Base-by-base conservation (phyloP, 2,113 vertebrate genomes). In the Phylloscopus trochiloides region DNA sequence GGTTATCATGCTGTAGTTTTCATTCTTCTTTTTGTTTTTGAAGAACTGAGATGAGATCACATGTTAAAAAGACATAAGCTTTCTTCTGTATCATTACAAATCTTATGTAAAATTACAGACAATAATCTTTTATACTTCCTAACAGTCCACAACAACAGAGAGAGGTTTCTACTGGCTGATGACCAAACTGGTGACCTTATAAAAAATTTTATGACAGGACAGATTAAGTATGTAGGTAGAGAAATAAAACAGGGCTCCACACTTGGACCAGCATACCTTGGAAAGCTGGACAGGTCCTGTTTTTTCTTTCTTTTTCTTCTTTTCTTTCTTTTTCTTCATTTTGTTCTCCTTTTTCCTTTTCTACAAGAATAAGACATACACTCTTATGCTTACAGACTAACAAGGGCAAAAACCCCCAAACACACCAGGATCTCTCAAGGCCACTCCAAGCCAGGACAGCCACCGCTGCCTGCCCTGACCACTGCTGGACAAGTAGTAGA, bases 1-100 rank as follows among this genome's bases (percentile, higher is more conserved):
- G 47, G 98, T 99, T 96, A 99, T 99, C 99, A 99, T 99, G 94
- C 98, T 99, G 97, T 98, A 99, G 94, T 98, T 99, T 79, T 98
- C 97, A 83, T 95, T 98, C 85, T 98, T 99, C 97, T 98, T 98
- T 89, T 97, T 98, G 80, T 99, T 98, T 90, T 99, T 99, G 63
- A 99, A 98, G 95, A 98, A 99, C 99, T 99, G 92, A 75, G 75
- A 94, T 21, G 90, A 94, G 75, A 88, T n/a, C 21, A 89, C 25
- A 68, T 10, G 29, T 70, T 43, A 65, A 48, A 58, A 92, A 92
- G 22, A 59, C 34, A 17, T 47, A 42, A 88, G 25, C 34, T 73
- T 52, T 86, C 11, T 13, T 62, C 43, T 82, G 66, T 18, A 78
- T 38, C 14, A 18, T 36, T 73, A 65, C 9, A 58, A 70, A 83